Evolutionary conservation across 2,888 invertebrate genomes (phyloP).

Genomic region (Ochropleura leucogaster): DNA sequence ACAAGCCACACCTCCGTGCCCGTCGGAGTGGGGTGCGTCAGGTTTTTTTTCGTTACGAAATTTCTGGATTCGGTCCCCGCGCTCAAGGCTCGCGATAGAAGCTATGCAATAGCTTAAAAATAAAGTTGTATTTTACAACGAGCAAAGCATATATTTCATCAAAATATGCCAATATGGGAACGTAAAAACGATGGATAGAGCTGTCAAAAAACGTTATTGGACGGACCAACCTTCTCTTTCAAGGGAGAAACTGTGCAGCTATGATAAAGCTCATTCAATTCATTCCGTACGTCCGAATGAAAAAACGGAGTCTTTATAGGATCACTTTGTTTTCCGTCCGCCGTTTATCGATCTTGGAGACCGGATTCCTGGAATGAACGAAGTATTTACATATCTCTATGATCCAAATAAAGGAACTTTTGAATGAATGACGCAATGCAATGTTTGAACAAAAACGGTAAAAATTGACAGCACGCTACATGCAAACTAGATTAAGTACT

Average conservation of each 20-base stretch:
- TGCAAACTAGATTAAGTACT: slow-evolving; percentile 35
- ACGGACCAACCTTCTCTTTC: background rate
- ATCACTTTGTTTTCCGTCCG: too few relatives aligned
- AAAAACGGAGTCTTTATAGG: too few relatives aligned
- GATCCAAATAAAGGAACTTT: background rate
- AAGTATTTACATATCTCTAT: background rate
- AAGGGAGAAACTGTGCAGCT: slow-evolving; percentile 2
- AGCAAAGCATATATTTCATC: background rate
- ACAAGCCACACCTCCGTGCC: too few relatives aligned
- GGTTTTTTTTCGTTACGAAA: too few relatives aligned
- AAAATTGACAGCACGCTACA: slow-evolving; percentile 33
- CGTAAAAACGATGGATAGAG: background rate
- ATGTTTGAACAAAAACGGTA: background rate
- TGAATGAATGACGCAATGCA: background rate
- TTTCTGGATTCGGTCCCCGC: too few relatives aligned
- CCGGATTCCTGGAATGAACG: background rate
- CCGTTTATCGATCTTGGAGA: too few relatives aligned
- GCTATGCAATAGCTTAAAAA: too few relatives aligned
- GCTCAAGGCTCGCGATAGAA: too few relatives aligned
- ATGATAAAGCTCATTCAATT: slow-evolving; percentile 19
- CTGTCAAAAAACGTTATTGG: slow-evolving; percentile 1
- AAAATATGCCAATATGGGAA: background rate
- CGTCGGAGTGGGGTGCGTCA: too few relatives aligned
- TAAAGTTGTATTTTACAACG: background rate
- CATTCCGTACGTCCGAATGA: slow-evolving; percentile 6